phyloP scores from a whole-genome alignment of 2,888 invertebrate genomes.

The Operophtera brumata region DNA sequence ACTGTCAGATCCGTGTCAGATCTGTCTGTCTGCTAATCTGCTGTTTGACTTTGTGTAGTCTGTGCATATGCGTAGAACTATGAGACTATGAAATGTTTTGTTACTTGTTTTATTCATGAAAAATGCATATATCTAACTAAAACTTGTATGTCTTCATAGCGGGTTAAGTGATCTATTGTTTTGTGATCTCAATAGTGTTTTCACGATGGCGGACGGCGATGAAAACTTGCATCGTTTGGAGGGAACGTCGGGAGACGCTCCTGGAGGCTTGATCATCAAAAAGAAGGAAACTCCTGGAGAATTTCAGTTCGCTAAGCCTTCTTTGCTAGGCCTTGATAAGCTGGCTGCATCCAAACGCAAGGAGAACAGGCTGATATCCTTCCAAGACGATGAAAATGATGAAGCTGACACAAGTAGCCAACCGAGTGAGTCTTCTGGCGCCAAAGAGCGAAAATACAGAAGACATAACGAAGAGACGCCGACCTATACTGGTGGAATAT shows the following conservation, averaged over 20 bases:
- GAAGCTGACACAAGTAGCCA: conserved; percentile 46
- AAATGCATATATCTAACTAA: conserved; percentile 13
- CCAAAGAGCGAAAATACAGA: conserved; percentile 85
- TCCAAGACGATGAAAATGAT: conserved; percentile 72
- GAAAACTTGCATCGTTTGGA: conserved; percentile 86
- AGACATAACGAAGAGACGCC: conserved; percentile 93
- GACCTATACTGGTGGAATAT: conserved; percentile 95
- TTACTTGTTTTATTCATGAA: conserved; percentile 7
- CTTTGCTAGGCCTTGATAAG: conserved; percentile 91
- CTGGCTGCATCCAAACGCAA: conserved; percentile 89
- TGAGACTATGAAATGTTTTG: conserved; percentile 1
- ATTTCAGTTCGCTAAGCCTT: conserved; percentile 88
- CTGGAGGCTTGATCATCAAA: conserved; percentile 87
- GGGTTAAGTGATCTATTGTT: conserved; percentile 5
- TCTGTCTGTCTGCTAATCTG: too few relatives aligned
- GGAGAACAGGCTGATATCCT: conserved; percentile 85
- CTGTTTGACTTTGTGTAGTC: too few relatives aligned
- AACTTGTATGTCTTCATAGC: conserved; percentile 4
- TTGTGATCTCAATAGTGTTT: neutral
- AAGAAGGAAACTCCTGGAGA: conserved; percentile 79
- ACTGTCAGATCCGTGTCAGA: neutral
- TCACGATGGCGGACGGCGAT: conserved; percentile 68
- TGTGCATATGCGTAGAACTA: too few relatives aligned
- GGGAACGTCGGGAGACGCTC: conserved; percentile 82
- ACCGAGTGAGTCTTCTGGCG: conserved; percentile 41